Evolutionary conservation across 2,888 invertebrate genomes (phyloP).

Genomic region (Timema cristinae): DNA sequence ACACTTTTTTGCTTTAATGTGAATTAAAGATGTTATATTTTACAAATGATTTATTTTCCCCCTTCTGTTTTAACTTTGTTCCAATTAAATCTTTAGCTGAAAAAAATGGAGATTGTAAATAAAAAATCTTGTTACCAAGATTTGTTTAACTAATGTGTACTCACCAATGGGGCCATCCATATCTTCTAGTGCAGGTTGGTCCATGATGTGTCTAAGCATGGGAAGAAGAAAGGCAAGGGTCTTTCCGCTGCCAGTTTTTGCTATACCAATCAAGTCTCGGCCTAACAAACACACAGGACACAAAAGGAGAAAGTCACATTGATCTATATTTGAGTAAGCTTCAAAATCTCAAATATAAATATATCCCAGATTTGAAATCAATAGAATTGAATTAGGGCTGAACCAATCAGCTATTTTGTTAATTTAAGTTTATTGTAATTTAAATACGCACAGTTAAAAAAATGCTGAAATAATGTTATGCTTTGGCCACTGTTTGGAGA

Average conservation of each 20-base stretch:
- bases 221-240: constrained; percentile 96
- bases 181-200: constrained; percentile 90
- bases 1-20: too few species aligned
- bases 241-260: constrained; percentile 98
- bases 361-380: neutral
- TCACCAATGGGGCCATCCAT: constrained; percentile 89
- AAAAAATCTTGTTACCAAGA: neutral
- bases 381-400: neutral
- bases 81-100: neutral
- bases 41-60: too few species aligned
- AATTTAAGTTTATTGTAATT: too few species aligned
- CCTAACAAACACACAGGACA: constrained; percentile 33
- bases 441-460: too few species aligned
- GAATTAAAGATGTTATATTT: too few species aligned
- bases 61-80: too few species aligned
- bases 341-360: constrained; percentile 10
- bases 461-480: too few species aligned
- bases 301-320: too few species aligned
- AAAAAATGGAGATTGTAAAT: neutral
- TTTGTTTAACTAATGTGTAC: neutral
- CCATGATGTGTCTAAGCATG: constrained; percentile 94
- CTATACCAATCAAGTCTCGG: constrained; percentile 96
- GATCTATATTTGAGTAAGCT: too few species aligned
- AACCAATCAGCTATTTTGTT: too few species aligned
- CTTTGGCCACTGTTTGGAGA: too few species aligned